These are phyloP conservation scores for Periophthalmus modestus DNA, from an alignment of 2,113 vertebrate species.

Conservation along the genomic window DNA sequence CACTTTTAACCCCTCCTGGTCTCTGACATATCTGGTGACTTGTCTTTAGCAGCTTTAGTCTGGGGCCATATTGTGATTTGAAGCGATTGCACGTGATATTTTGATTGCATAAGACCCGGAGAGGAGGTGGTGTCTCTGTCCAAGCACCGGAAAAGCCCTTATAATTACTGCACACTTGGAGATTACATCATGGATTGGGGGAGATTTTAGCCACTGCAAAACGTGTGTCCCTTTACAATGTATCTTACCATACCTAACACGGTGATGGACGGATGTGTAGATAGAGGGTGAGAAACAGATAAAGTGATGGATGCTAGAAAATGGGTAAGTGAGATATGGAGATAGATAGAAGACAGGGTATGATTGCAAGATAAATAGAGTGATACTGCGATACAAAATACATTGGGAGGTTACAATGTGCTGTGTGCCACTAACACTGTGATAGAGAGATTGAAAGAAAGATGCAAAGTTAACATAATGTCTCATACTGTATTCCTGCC, in stretches of 20 bases:
- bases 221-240: constrained; percentile 16
- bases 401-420: too few relatives aligned
- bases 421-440: too few relatives aligned
- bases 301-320: too few relatives aligned
- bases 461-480: too few relatives aligned
- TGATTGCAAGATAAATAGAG: too few relatives aligned
- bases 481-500: too few relatives aligned
- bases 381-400: too few relatives aligned
- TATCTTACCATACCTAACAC: neutral
- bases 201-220: constrained; percentile 54
- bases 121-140: constrained; percentile 54
- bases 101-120: constrained; percentile 46
- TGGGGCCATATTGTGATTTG: constrained; percentile 57
- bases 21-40: neutral
- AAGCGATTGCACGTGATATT: constrained; percentile 51
- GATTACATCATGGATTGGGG: constrained; percentile 72
- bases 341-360: too few relatives aligned
- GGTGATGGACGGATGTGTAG: neutral
- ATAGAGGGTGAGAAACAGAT: neutral
- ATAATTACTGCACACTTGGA: constrained; percentile 72
- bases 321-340: too few relatives aligned
- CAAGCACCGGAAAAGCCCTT: constrained; percentile 56
- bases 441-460: too few relatives aligned
- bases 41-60: constrained; percentile 27
- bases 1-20: neutral